These are phyloP conservation scores for Frieseomelitta varia DNA, from an alignment of 1,140 invertebrate species.

Conservation along the genomic window DNA sequence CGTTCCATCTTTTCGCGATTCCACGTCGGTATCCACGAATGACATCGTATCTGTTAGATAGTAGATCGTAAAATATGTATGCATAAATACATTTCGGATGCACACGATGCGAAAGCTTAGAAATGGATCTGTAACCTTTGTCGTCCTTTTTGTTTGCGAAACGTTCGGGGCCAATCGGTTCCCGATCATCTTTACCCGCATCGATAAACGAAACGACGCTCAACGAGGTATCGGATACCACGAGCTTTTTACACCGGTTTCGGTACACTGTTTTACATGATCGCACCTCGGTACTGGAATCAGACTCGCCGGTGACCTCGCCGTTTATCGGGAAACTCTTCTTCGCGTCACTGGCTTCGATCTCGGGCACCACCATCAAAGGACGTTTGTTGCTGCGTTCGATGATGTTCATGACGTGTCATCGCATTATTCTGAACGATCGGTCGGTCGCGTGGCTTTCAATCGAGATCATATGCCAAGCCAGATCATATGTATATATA, in stretches of 20 bases:
- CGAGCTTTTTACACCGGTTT: conserved; percentile 24
- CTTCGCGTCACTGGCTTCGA: conserved; percentile 6
- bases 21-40: conserved; percentile 21
- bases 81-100: not conserved
- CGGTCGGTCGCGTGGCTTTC: conserved; percentile 30
- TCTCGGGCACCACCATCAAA: conserved; percentile 21
- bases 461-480: conserved; percentile 9
- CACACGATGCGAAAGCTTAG: not conserved
- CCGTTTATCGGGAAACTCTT: not conserved
- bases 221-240: conserved; percentile 7
- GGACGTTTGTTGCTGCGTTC: conserved; percentile 36
- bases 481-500: not conserved
- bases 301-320: conserved; percentile 24
- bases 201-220: not conserved
- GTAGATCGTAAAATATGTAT: not conserved
- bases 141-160: conserved; percentile 11
- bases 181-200: conserved; percentile 19
- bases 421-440: conserved; percentile 54
- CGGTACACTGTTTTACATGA: conserved; percentile 27
- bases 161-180: not conserved
- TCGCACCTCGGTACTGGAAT: conserved; percentile 25
- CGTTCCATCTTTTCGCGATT: conserved; percentile 37
- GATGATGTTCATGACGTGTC: conserved; percentile 55
- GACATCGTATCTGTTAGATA: not conserved
- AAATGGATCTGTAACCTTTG: conserved; percentile 21